A percentile compares a stretch with the other conserved stretches of the same genome.
phyloP scores from a whole-genome alignment of 2,888 invertebrate species.

The Calameuta pallipes region DNA sequence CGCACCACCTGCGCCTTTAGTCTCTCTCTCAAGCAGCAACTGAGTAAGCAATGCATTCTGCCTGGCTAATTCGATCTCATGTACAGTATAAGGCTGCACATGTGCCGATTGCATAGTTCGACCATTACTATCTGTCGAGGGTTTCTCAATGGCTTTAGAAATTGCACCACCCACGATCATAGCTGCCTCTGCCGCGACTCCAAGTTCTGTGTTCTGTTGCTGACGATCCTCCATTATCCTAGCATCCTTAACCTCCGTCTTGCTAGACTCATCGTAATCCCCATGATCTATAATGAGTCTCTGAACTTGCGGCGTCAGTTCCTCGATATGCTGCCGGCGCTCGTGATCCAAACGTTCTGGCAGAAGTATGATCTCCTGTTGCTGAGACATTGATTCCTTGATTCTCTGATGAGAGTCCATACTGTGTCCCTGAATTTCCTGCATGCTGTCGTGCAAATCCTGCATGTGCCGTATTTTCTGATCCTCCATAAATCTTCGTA shows the following conservation, averaged over 20 bases:
- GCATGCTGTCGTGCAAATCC: constrained; percentile 38
- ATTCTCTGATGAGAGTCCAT: constrained; percentile 53
- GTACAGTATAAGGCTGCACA: constrained; percentile 45
- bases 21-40: constrained; percentile 79
- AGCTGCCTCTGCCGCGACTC: constrained; percentile 16
- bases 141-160: constrained; percentile 17
- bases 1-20: constrained; percentile 58
- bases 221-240: constrained; percentile 18
- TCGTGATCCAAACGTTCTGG: constrained; percentile 48
- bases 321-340: constrained; percentile 45
- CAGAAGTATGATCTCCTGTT: constrained; percentile 49
- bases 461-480: constrained; percentile 63
- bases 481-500: constrained; percentile 87
- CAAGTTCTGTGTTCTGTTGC: constrained; percentile 26
- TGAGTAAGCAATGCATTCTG: constrained; percentile 82
- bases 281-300: constrained; percentile 50
- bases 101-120: constrained; percentile 17
- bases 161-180: constrained; percentile 36
- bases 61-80: constrained; percentile 56
- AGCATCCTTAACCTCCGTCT: constrained; percentile 30
- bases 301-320: constrained; percentile 48
- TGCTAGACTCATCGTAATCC: constrained; percentile 31
- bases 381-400: constrained; percentile 25
- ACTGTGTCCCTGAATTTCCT: constrained; percentile 40
- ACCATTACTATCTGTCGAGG: constrained; percentile 10